Evolutionary conservation across 2,888 invertebrate genomes (phyloP).

Genomic region (Ichneumoninae sp.): DNA sequence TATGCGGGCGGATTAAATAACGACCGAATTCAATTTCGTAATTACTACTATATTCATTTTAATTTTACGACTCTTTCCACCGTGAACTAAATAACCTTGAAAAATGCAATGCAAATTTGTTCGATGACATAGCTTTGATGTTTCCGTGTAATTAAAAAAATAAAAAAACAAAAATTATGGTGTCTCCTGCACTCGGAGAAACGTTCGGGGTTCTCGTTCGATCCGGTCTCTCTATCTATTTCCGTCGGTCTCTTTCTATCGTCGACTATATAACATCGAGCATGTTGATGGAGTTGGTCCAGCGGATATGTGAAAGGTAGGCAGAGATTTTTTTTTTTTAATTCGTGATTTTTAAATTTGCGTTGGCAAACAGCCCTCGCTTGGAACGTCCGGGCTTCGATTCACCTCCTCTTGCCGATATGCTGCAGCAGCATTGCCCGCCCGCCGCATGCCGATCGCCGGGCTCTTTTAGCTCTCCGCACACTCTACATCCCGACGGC

Average conservation of each 20-base stretch:
- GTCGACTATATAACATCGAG: conserved; percentile 39
- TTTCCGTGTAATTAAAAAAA: conserved; percentile 1
- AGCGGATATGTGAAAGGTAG: conserved; percentile 68
- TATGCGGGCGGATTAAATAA: not conserved
- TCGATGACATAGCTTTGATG: not conserved
- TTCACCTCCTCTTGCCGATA: conserved; percentile 64
- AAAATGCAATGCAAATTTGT: conserved; percentile 1
- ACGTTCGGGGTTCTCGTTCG: not conserved
- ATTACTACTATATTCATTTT: conserved; percentile 13
- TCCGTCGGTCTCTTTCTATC: conserved; percentile 8
- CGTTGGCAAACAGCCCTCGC: conserved; percentile 80
- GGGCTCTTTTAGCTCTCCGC: conserved; percentile 68
- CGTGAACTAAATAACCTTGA: conserved; percentile 1
- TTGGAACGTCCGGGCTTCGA: conserved; percentile 64
- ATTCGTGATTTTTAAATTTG: conserved; percentile 81
- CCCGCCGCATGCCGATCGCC: conserved; percentile 67
- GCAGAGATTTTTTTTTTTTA: conserved; percentile 77
- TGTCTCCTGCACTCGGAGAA: conserved; percentile 13
- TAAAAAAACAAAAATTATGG: not conserved
- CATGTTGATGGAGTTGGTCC: conserved; percentile 61
- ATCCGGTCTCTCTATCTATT: conserved; percentile 34
- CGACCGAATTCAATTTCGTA: not conserved
- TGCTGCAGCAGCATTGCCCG: conserved; percentile 55
- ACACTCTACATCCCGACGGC: conserved; percentile 75
- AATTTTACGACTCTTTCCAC: conserved; percentile 9